These are phyloP conservation scores for Shargacucullia verbasci DNA, from an alignment of 2,888 invertebrate species.

Conservation along the genomic window DNA sequence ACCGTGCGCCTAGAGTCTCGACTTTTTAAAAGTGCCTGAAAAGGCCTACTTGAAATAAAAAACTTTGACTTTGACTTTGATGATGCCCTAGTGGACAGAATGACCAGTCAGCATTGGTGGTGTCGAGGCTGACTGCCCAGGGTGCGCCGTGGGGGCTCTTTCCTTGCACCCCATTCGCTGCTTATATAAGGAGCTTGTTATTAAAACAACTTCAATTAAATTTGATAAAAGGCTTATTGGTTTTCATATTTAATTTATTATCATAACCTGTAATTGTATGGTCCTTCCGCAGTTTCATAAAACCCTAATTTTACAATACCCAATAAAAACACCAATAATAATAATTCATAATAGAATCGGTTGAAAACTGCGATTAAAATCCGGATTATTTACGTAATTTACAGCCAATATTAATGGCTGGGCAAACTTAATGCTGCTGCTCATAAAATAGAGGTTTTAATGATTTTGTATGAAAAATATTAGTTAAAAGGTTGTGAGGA, in stretches of 20 bases:
- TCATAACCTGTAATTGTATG: not conserved
- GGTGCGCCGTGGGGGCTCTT: too few relatives aligned
- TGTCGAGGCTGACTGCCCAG: too few relatives aligned
- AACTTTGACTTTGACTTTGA: too few relatives aligned
- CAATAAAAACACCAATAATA: conserved; percentile 34
- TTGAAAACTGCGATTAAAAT: conserved; percentile 43
- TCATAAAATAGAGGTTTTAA: conserved; percentile 16
- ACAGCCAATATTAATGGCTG: conserved; percentile 40
- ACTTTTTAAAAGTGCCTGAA: too few relatives aligned
- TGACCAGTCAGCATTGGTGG: too few relatives aligned
- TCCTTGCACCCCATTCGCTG: too few relatives aligned
- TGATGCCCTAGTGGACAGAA: too few relatives aligned
- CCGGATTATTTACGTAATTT: conserved; percentile 54
- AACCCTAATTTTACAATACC: conserved; percentile 13
- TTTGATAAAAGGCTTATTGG: not conserved
- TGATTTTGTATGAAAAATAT: conserved; percentile 38
- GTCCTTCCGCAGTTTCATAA: conserved; percentile 9
- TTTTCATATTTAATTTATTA: conserved; percentile 5
- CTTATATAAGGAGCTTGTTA: too few relatives aligned
- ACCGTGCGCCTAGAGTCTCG: too few relatives aligned
- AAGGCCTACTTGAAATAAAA: too few relatives aligned
- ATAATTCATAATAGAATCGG: conserved; percentile 31
- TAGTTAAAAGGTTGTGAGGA: conserved; percentile 34
- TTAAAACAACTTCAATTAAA: not conserved
- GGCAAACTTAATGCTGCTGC: conserved; percentile 46